A percentile compares a stretch with the other conserved stretches of the same genome.
Evolutionary conservation across 2,888 invertebrate genomes (phyloP).

Genomic region (Tenodera sinensis): DNA sequence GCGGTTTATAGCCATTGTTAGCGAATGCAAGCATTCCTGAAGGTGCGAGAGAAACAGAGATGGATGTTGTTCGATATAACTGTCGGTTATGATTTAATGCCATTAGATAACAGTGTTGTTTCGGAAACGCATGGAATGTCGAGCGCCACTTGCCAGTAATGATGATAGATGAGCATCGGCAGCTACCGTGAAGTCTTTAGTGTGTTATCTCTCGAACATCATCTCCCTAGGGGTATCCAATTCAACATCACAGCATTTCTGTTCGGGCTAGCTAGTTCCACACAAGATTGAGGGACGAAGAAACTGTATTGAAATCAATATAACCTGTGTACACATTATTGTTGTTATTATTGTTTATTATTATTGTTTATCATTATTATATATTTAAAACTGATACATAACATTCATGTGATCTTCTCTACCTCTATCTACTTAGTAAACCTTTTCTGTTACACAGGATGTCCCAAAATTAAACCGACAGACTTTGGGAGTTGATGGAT

Average conservation of each 20-base stretch:
- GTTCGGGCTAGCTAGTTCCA: too few relatives aligned
- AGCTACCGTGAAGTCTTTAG: not conserved
- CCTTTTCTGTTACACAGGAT: too few relatives aligned
- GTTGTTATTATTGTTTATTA: too few relatives aligned
- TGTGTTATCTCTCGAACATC: not conserved
- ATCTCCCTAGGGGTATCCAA: not conserved
- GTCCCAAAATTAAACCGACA: too few relatives aligned
- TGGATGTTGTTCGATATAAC: not conserved
- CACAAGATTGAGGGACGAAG: too few relatives aligned
- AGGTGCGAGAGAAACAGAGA: not conserved
- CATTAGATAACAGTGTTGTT: not conserved
- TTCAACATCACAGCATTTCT: not conserved
- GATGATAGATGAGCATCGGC: not conserved
- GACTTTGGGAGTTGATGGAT: too few relatives aligned
- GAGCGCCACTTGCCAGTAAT: not conserved
- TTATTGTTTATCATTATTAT: too few relatives aligned
- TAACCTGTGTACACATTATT: too few relatives aligned
- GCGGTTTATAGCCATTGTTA: not conserved
- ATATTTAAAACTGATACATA: too few relatives aligned
- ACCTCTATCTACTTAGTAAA: too few relatives aligned
- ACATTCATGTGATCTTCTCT: too few relatives aligned
- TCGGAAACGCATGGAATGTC: not conserved
- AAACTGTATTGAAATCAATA: too few relatives aligned
- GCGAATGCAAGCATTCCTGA: not conserved
- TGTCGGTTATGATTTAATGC: not conserved